These are phyloP conservation scores for Scaptomyza reducta DNA, from an alignment of 2,888 invertebrate genomes.

Conservation along the genomic window DNA sequence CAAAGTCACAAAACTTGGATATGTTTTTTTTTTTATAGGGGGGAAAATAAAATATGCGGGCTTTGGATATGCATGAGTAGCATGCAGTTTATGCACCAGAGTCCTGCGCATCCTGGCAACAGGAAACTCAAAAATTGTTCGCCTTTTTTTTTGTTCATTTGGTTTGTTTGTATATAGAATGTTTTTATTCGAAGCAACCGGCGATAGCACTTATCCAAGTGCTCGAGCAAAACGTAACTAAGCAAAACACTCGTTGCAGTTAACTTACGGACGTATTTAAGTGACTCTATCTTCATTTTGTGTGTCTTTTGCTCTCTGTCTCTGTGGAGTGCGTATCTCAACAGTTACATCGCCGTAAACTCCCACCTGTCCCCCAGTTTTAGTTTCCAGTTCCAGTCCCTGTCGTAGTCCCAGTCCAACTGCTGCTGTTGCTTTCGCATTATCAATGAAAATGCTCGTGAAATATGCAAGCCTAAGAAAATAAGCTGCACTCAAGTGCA, in stretches of 20 bases:
- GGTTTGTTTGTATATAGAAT: slow-evolving; percentile 10
- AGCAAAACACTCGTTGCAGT: slow-evolving; percentile 77
- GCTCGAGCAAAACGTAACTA: slow-evolving; percentile 67
- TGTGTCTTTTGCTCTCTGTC: slow-evolving; percentile 8
- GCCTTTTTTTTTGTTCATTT: slow-evolving; percentile 2
- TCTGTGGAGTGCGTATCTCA: slow-evolving; percentile 50
- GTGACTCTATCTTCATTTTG: slow-evolving; percentile 51
- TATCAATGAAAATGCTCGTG: slow-evolving; percentile 75
- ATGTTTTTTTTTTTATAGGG: no score
- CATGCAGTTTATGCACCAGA: slow-evolving; percentile 49
- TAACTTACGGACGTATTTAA: slow-evolving; percentile 75
- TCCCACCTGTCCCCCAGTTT: slow-evolving; percentile 44
- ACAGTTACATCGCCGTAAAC: slow-evolving; percentile 22
- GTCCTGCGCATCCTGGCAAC: slow-evolving; percentile 16
- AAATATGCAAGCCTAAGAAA: slow-evolving; percentile 79
- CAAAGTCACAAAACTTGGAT: slow-evolving; percentile 68
- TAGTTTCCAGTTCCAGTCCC: slow-evolving; percentile 10
- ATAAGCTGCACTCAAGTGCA: slow-evolving; percentile 77
- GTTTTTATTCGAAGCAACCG: slow-evolving; percentile 16
- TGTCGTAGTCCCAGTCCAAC: slow-evolving; percentile 12
- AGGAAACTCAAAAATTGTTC: slow-evolving; percentile 25
- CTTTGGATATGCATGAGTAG: slow-evolving; percentile 71
- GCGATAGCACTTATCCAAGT: slow-evolving; percentile 64
- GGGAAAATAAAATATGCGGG: slow-evolving; percentile 56
- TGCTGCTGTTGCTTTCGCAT: slow-evolving; percentile 50